phyloP scores from a whole-genome alignment of 2,888 invertebrate genomes.

The Nebria brevicollis region DNA sequence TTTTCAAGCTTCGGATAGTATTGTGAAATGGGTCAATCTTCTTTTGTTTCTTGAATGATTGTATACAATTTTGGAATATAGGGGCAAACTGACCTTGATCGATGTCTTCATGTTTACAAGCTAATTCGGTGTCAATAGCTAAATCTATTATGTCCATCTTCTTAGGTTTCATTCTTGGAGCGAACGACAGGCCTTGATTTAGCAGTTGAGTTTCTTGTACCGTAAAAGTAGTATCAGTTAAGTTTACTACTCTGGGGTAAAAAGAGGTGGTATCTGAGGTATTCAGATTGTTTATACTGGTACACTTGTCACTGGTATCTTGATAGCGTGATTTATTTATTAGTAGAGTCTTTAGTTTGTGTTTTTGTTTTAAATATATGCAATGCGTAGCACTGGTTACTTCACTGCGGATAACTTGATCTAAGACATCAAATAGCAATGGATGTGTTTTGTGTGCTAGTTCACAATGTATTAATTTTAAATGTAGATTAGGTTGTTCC shows the following conservation, averaged over 20 bases:
- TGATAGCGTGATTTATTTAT: not conserved
- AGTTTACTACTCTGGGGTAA: not conserved
- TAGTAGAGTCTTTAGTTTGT: not conserved
- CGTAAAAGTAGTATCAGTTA: not conserved
- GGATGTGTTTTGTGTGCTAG: not conserved
- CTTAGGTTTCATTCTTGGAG: not conserved
- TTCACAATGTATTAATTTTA: constrained; percentile 9
- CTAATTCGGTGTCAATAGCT: too few relatives aligned
- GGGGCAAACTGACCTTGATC: too few relatives aligned
- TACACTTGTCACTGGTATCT: not conserved
- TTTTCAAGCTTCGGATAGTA: too few relatives aligned
- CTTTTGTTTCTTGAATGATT: too few relatives aligned
- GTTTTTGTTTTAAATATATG: not conserved
- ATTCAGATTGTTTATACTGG: not conserved
- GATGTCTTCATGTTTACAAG: too few relatives aligned
- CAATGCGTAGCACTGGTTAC: not conserved
- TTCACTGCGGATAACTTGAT: not conserved
- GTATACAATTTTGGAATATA: too few relatives aligned
- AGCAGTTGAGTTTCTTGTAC: not conserved
- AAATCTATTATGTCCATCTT: not conserved
- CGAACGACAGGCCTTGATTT: not conserved
- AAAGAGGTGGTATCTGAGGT: too few relatives aligned
- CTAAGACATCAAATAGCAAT: not conserved
- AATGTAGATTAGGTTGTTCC: not conserved
- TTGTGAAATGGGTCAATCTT: too few relatives aligned